These are phyloP conservation scores for Rafetus swinhoei DNA, from an alignment of 2,113 vertebrate species.

Conservation along the genomic window DNA sequence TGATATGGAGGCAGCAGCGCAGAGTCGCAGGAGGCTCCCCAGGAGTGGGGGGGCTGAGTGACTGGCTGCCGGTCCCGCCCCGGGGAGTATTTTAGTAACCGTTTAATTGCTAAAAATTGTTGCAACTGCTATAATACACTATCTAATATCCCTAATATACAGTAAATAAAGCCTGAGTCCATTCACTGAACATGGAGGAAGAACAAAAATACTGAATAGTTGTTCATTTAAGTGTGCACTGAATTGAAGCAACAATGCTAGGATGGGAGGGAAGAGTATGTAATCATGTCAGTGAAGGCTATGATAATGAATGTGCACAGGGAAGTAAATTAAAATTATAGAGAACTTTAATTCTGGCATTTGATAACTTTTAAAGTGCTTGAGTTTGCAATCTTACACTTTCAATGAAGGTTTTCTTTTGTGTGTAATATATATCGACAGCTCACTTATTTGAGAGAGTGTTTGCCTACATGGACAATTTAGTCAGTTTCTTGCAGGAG, in stretches of 20 bases:
- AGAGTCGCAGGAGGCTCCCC: too few relatives aligned
- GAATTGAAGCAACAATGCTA: background rate
- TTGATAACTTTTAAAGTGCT: background rate
- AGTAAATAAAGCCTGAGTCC: too few relatives aligned
- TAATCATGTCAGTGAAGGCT: background rate
- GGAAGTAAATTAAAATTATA: accelerated
- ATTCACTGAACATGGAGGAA: too few relatives aligned
- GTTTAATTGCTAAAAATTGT: too few relatives aligned
- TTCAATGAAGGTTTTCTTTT: background rate
- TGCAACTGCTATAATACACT: too few relatives aligned
- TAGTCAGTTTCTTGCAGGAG: background rate
- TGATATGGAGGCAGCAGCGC: too few relatives aligned
- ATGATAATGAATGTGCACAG: accelerated
- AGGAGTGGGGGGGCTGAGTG: too few relatives aligned
- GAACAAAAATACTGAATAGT: background rate
- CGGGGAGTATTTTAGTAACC: too few relatives aligned
- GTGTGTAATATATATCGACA: accelerated
- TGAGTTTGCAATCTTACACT: background rate
- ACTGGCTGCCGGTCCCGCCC: too few relatives aligned
- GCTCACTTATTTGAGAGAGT: too few relatives aligned
- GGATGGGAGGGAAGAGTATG: conserved; percentile 1
- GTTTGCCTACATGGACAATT: background rate
- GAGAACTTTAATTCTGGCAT: background rate
- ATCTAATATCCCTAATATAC: too few relatives aligned
- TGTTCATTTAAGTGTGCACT: background rate